These are phyloP conservation scores for Myoxocephalus aenaeus DNA, from an alignment of 2,797 vertebrate species.

Conservation along the genomic window DNA sequence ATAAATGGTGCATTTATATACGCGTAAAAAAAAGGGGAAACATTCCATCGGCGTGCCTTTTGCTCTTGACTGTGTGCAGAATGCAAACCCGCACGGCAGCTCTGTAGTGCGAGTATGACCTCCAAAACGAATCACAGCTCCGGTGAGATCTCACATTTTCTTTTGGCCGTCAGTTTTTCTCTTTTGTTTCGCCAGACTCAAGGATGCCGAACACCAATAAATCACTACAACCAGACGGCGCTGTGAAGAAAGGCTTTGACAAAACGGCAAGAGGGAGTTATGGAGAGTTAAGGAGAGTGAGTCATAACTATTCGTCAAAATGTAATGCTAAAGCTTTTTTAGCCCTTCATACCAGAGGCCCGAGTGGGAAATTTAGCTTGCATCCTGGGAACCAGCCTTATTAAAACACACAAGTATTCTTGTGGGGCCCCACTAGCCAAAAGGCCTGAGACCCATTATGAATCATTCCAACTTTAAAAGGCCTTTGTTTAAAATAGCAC, in stretches of 20 bases:
- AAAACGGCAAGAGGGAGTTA: conserved; percentile 13
- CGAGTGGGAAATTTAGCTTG: conserved; percentile 39
- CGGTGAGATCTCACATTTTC: neutral
- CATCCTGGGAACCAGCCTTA: conserved; percentile 51
- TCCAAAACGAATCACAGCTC: neutral
- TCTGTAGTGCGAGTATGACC: neutral
- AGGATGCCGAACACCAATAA: conserved; percentile 33
- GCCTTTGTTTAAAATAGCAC: conserved; percentile 29
- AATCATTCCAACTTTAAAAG: conserved; percentile 39
- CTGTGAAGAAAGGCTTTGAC: conserved; percentile 19
- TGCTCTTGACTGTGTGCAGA: neutral
- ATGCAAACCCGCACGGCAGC: neutral
- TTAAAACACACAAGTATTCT: conserved; percentile 59
- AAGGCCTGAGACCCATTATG: conserved; percentile 37
- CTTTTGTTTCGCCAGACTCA: conserved; percentile 15
- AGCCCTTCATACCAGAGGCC: conserved; percentile 32
- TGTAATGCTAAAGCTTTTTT: conserved; percentile 35
- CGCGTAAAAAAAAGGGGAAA: neutral
- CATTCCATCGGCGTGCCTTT: neutral
- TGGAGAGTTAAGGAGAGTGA: conserved; percentile 28
- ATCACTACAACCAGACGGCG: conserved; percentile 19
- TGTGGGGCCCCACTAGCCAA: conserved; percentile 22
- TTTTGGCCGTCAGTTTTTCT: neutral
- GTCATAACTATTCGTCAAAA: conserved; percentile 48
- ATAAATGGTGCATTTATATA: neutral